Conservation (phyloP, 2,113 vertebrate genomes). For the Nerophis ophidion region DNA sequence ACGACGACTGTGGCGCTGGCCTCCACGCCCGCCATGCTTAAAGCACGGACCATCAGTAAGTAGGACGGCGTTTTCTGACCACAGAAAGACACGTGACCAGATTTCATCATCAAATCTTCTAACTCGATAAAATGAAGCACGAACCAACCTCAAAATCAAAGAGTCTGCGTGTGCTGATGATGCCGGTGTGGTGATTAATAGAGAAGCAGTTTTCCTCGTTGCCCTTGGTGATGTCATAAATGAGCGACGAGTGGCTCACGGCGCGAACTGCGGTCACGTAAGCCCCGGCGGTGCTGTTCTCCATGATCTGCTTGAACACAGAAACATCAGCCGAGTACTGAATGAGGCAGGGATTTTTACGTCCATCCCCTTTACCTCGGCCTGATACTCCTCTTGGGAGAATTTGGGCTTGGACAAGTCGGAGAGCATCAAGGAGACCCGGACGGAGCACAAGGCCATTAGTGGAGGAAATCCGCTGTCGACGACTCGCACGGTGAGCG, state of each 20-base stretch:
- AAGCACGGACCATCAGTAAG: slow-evolving; percentile 77
- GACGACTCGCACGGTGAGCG: slow-evolving; percentile 82
- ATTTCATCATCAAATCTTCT: background rate
- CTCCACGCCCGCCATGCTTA: slow-evolving; percentile 89
- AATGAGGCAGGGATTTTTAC: background rate
- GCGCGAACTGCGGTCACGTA: slow-evolving; percentile 82
- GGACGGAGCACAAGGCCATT: slow-evolving; percentile 83
- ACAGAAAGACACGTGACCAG: slow-evolving; percentile 16
- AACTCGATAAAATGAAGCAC: background rate
- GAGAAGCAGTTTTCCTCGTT: slow-evolving; percentile 77
- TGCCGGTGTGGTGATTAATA: slow-evolving; percentile 89
- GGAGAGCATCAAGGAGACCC: slow-evolving; percentile 84
- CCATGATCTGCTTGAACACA: slow-evolving; percentile 68
- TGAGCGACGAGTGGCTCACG: slow-evolving; percentile 82
- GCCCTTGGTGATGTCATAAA: slow-evolving; percentile 85
- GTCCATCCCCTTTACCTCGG: slow-evolving; percentile 67
- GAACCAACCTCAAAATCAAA: slow-evolving; percentile 82
- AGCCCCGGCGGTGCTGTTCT: slow-evolving; percentile 83
- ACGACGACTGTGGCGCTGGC: slow-evolving; percentile 80
- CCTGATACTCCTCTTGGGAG: slow-evolving; percentile 85
- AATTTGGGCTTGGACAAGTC: slow-evolving; percentile 90
- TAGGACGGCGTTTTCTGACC: slow-evolving; percentile 72
- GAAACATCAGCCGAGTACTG: background rate
- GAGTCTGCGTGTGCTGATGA: slow-evolving; percentile 79
- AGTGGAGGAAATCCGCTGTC: slow-evolving; percentile 86